Evolutionary conservation across 2,797 vertebrate species (phyloP).

Genomic region (Pipistrellus nathusii): DNA sequence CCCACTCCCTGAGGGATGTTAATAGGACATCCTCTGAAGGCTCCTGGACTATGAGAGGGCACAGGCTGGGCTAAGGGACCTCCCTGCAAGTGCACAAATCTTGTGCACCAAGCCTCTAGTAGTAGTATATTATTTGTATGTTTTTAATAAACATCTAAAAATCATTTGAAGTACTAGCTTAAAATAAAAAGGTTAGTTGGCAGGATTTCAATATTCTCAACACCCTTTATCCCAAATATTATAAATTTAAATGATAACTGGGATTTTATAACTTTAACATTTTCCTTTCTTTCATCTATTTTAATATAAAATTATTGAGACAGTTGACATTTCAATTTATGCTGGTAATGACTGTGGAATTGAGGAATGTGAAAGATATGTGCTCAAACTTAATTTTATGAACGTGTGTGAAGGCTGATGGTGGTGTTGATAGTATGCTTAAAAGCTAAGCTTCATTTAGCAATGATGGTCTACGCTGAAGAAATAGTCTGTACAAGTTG

Average conservation of each 20-base stretch:
- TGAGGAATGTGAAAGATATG: neutral
- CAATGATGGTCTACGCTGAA: neutral
- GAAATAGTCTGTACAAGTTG: neutral
- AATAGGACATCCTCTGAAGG: too few species aligned
- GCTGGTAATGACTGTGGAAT: neutral
- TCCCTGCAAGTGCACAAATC: too few species aligned
- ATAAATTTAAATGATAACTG: neutral
- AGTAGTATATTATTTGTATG: neutral
- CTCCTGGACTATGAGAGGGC: too few species aligned
- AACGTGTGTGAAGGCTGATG: neutral
- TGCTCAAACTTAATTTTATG: neutral
- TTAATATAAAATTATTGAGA: neutral
- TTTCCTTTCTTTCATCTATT: conserved; percentile 15
- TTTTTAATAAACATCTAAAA: neutral
- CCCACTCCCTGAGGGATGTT: too few species aligned
- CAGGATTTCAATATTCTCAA: neutral
- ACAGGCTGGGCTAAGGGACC: too few species aligned
- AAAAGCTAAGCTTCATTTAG: neutral
- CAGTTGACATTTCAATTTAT: neutral
- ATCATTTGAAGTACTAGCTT: neutral
- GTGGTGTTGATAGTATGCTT: neutral
- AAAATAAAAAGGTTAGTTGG: neutral
- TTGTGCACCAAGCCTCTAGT: too few species aligned
- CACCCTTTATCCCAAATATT: neutral
- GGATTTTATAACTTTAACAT: neutral